A percentile compares a stretch with the other conserved stretches of the same genome.
phyloP scores from a whole-genome alignment of 2,797 vertebrate species.

The Sternarchorhynchus goeldii region DNA sequence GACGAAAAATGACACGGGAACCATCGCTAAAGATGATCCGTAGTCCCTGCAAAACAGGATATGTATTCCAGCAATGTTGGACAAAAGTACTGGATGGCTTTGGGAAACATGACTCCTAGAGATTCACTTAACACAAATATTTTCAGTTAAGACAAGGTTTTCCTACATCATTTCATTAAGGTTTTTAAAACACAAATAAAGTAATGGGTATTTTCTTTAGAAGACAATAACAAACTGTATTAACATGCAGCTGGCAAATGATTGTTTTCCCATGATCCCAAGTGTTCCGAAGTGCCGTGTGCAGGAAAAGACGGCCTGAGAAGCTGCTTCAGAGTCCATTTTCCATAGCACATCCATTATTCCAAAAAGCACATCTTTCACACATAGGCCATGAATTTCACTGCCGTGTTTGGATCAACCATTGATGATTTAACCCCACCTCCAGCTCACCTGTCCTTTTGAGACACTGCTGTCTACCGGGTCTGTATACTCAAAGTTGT shows the following conservation, averaged over 20 bases:
- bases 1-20: conserved; percentile 94
- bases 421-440: background rate
- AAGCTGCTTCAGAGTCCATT: too few relatives aligned
- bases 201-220: background rate
- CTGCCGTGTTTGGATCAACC: too few relatives aligned
- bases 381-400: too few relatives aligned
- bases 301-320: too few relatives aligned
- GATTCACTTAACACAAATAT: background rate
- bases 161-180: background rate
- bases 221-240: background rate
- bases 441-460: conserved; percentile 88
- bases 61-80: background rate
- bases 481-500: conserved; percentile 95
- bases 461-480: conserved; percentile 94
- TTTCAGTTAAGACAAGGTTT: background rate
- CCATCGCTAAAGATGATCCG: conserved; percentile 94
- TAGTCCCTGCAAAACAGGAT: conserved; percentile 79
- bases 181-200: conserved; percentile 16
- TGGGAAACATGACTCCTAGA: conserved; percentile 30
- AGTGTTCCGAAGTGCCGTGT: too few relatives aligned
- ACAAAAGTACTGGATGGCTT: conserved; percentile 1
- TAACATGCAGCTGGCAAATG: background rate
- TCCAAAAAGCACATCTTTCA: too few relatives aligned
- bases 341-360: too few relatives aligned
- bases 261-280: background rate